Percentiles rank a stretch among this genome's conserved stretches.
Conservation (phyloP, 2,797 vertebrate genomes). For the Spinus olivaceus region DNA sequence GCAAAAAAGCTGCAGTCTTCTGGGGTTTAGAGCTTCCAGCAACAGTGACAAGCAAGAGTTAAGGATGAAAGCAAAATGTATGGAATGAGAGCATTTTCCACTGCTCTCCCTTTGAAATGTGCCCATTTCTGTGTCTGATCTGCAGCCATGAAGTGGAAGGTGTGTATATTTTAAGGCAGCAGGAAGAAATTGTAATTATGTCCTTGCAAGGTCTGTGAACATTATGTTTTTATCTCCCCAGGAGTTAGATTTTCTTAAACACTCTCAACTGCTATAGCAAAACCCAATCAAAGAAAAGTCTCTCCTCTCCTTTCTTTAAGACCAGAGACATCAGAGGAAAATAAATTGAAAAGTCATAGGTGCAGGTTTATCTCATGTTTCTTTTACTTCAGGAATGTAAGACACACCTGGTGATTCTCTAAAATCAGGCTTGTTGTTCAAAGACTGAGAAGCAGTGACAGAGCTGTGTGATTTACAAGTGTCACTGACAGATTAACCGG, state of each 20-base stretch:
- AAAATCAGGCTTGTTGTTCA: not conserved
- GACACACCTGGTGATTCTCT: not conserved
- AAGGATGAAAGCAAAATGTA: not conserved
- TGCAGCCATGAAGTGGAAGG: not conserved
- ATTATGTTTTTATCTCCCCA: conserved; percentile 22
- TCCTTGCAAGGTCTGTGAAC: conserved; percentile 17
- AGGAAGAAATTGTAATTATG: conserved; percentile 44
- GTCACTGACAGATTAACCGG: not conserved
- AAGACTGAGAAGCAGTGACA: not conserved
- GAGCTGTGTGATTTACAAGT: not conserved
- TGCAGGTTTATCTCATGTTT: not conserved
- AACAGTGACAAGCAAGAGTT: not conserved
- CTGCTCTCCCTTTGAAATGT: not conserved
- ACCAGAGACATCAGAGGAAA: not conserved
- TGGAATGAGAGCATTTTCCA: not conserved
- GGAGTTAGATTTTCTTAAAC: conserved; percentile 31
- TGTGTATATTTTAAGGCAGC: not conserved
- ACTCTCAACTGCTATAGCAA: not conserved
- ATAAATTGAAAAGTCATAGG: not conserved
- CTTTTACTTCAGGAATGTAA: not conserved
- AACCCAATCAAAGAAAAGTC: conserved; percentile 6
- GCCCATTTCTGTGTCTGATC: not conserved
- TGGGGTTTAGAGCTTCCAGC: not conserved
- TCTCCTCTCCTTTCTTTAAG: not conserved
- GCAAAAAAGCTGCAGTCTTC: not conserved